Evolutionary conservation across 2,797 vertebrate genomes (phyloP).

Genomic region (Acanthopagrus latus): DNA sequence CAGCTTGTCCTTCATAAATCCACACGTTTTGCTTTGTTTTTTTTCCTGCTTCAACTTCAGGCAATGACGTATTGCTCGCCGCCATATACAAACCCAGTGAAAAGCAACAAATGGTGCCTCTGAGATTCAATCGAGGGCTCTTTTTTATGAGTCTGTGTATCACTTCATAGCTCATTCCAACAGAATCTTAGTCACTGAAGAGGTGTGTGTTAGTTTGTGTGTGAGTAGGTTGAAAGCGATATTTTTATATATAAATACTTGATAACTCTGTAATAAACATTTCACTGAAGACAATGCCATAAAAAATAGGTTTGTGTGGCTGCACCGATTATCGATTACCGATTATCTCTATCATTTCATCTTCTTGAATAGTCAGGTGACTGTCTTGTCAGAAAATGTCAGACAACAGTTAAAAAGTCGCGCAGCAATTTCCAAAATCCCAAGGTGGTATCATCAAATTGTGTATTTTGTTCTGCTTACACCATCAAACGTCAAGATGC

Average conservation of each 20-base stretch:
- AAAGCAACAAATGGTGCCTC: constrained; percentile 13
- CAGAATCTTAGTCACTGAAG: neutral
- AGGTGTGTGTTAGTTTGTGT: constrained; percentile 11
- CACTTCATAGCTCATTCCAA: too few relatives aligned
- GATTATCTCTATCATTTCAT: neutral
- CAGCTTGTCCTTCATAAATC: constrained; percentile 22
- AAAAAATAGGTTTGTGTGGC: neutral
- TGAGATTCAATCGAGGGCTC: constrained; percentile 6
- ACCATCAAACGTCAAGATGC: neutral
- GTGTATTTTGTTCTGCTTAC: neutral
- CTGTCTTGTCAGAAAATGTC: neutral
- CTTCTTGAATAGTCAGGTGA: neutral
- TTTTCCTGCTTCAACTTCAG: constrained; percentile 5
- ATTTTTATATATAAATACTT: too few relatives aligned
- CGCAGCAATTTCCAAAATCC: neutral
- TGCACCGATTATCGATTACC: neutral
- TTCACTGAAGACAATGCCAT: neutral
- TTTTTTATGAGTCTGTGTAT: constrained; percentile 16
- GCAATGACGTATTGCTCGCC: constrained; percentile 1
- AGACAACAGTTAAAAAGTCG: neutral
- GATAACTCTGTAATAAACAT: neutral
- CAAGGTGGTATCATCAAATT: neutral
- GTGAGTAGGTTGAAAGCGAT: neutral
- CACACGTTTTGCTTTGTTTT: neutral
- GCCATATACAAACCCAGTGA: neutral